Base-by-base conservation (phyloP, 1,140 invertebrate species). In the Macrobrachium rosenbergii region DNA sequence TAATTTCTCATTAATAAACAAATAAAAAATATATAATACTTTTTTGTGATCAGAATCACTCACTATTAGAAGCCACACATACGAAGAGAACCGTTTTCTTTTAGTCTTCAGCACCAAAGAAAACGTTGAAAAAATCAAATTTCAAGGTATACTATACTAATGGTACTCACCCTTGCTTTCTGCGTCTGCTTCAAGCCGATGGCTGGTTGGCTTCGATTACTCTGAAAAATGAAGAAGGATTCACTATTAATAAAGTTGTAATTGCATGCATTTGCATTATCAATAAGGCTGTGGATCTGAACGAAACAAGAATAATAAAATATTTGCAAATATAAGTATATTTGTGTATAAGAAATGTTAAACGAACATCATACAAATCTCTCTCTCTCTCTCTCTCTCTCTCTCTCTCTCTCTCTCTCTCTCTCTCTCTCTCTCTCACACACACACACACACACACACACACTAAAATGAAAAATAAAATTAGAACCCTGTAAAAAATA, bases 171-270 rank as follows among this genome's bases (percentile, higher is more conserved):
- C 94, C 95, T 93, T 63, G 94, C 92, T 92, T 96, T 96, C n/a
- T 95, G 94, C 67, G 95, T 95, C 90, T 96, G 95, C 90, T 95
- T 95, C 81, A 96, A 90, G 83, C 95, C 95, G 89, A 96, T 95
- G 45, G 95, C 95, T 63, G 95, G 95, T 90, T 96, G 95, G 91
- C 95, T 95, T 90, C 95, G 92, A 90, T 95, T 95, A 89, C 95
- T 95, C 95, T 96, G 93, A 63, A 91, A 91, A 85, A 90, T 92
- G 94, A 89, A 90, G 75, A 90, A 89, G 28, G 67, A 89, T 59
- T 7, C 11, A 21, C 67, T 19, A n/a, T 85, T 60, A 83, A 19
- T 81, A 28, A 12, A 11, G 45, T n/a, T n/a, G 58, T 23, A 23
- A 0, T 75, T 28, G 45, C 23, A 28, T 6, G 64, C 7, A 11